These are phyloP conservation scores for Orthonevra nobilis DNA, from an alignment of 2,888 invertebrate species.

Conservation along the genomic window DNA sequence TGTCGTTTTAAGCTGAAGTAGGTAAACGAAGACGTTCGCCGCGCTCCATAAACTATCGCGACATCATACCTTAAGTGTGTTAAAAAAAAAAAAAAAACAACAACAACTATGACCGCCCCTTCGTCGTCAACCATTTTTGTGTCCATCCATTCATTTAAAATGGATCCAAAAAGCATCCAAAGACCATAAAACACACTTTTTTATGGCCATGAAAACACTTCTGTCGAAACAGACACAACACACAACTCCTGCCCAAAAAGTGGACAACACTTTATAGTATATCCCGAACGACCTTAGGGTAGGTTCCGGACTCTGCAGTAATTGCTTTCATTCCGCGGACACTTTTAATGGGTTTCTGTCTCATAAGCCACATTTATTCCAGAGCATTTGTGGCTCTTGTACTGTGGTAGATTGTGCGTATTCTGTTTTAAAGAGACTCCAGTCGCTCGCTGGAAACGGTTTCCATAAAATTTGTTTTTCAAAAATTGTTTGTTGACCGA, in stretches of 20 bases:
- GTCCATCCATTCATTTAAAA: conserved; percentile 35
- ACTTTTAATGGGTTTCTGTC: conserved; percentile 62
- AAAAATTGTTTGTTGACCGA: conserved; percentile 31
- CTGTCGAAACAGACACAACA: conserved; percentile 44
- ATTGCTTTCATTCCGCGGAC: conserved; percentile 64
- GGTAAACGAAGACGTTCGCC: conserved; percentile 21
- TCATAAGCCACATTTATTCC: conserved; percentile 53
- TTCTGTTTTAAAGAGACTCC: conserved; percentile 2
- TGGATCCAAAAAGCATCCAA: conserved; percentile 37
- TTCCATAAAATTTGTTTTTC: not conserved
- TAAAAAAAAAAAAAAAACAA: too few relatives aligned
- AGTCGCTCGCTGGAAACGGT: conserved; percentile 23
- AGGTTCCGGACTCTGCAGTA: conserved; percentile 45
- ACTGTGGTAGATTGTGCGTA: not conserved
- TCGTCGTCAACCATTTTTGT: not conserved
- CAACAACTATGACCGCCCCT: too few relatives aligned
- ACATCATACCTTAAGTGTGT: conserved; percentile 60
- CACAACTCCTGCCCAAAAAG: conserved; percentile 2
- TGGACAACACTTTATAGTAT: conserved; percentile 16
- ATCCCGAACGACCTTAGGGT: conserved; percentile 62
- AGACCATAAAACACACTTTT: conserved; percentile 49
- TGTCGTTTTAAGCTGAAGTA: conserved; percentile 45
- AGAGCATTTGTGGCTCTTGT: conserved; percentile 24
- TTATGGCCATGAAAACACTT: conserved; percentile 51
- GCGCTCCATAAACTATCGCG: conserved; percentile 47